Evolutionary conservation across 2,113 vertebrate species (phyloP).

Genomic region (Cairina moschata): DNA sequence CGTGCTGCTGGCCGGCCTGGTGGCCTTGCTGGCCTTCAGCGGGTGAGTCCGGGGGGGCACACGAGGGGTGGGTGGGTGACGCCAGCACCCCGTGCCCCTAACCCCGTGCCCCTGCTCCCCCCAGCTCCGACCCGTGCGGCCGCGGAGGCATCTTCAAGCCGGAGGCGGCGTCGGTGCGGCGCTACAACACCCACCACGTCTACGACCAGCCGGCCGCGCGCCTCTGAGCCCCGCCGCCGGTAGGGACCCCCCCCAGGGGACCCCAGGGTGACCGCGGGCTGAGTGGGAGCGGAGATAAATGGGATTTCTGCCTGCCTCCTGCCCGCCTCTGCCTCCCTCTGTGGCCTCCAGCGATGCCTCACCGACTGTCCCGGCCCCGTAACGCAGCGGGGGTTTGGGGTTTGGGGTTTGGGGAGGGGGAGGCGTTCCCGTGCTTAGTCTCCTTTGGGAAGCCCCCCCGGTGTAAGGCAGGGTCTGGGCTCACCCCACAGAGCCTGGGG

Average conservation of each 20-base stretch:
- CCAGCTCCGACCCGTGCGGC: slow-evolving; percentile 28
- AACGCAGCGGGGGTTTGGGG: too few relatives aligned
- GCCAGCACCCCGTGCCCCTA: accelerated
- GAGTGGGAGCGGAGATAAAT: background rate
- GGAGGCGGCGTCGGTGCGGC: background rate
- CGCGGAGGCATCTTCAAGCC: background rate
- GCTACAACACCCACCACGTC: slow-evolving; percentile 65
- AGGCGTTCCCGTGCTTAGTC: too few relatives aligned
- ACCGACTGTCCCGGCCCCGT: accelerated
- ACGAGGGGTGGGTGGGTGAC: background rate
- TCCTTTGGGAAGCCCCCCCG: too few relatives aligned
- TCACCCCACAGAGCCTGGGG: background rate
- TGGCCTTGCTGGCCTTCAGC: slow-evolving; percentile 6
- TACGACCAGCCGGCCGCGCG: background rate
- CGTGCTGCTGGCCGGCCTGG: slow-evolving; percentile 53
- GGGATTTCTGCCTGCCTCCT: background rate
- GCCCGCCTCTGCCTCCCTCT: background rate
- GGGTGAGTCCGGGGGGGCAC: slow-evolving; percentile 1
- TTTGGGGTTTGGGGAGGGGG: too few relatives aligned
- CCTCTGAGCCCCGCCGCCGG: background rate
- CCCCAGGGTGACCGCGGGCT: too few relatives aligned
- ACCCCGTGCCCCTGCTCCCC: background rate
- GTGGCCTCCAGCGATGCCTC: accelerated
- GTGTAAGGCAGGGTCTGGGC: too few relatives aligned
- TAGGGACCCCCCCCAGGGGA: too few relatives aligned